Conservation (phyloP, 2,888 invertebrate species). For the Thelaira solivaga region DNA sequence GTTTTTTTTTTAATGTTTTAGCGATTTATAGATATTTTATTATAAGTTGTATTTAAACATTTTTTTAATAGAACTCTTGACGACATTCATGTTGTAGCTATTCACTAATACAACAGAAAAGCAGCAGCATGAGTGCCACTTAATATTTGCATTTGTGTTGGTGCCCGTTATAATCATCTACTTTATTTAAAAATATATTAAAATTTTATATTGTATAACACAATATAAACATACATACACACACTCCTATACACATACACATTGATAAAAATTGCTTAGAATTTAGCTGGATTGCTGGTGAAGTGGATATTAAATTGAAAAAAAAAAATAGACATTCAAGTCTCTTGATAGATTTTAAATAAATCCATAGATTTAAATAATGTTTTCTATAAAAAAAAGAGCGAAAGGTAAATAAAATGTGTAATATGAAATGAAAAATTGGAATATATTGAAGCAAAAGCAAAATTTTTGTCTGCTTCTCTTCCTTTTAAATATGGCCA, state of each 20-base stretch:
- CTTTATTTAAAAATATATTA: conserved; percentile 31
- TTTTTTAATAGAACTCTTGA: neutral
- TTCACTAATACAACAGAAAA: too few relatives aligned
- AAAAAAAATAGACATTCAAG: neutral
- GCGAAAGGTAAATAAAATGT: neutral
- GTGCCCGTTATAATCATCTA: neutral
- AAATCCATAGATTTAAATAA: conserved; percentile 29
- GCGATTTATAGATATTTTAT: too few relatives aligned
- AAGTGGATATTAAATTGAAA: conserved; percentile 22
- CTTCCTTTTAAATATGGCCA: neutral
- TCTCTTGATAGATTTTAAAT: conserved; percentile 2
- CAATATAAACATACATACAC: too few relatives aligned
- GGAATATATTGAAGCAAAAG: too few relatives aligned
- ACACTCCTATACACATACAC: too few relatives aligned
- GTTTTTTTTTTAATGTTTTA: too few relatives aligned
- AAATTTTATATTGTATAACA: neutral
- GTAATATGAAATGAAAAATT: neutral
- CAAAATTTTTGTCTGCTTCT: too few relatives aligned
- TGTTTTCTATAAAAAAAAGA: neutral
- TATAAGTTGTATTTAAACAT: too few relatives aligned
- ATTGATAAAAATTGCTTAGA: too few relatives aligned
- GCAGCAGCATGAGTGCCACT: too few relatives aligned
- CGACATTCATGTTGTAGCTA: neutral
- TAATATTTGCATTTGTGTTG: neutral
- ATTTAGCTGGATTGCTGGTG: neutral